A percentile compares a stretch with the other conserved stretches of the same genome.
Evolutionary conservation across 2,888 invertebrate genomes (phyloP).

Genomic region (Blera fallax): DNA sequence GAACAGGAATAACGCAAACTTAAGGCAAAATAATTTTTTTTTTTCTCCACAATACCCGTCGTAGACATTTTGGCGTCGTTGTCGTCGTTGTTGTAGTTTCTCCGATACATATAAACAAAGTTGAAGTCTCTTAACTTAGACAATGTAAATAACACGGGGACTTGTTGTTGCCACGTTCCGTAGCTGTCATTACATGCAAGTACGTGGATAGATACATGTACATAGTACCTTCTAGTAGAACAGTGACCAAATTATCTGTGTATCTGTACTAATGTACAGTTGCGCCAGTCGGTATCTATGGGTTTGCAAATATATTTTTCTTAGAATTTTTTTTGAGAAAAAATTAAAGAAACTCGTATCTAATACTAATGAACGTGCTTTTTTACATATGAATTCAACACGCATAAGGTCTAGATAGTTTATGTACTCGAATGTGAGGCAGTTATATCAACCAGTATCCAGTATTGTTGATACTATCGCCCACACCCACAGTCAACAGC

Average conservation of each 20-base stretch:
- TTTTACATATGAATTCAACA: no score
- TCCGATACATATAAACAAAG: conserved; percentile 49
- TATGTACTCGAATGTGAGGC: no score
- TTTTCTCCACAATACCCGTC: conserved; percentile 56
- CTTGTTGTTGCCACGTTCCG: conserved; percentile 64
- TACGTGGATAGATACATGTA: conserved; percentile 50
- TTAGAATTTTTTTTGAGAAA: no score
- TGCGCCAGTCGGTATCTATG: background rate
- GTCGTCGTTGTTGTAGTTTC: conserved; percentile 39
- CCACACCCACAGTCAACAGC: no score
- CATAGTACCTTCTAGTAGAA: conserved; percentile 25
- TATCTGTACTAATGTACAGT: conserved; percentile 17
- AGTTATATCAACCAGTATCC: no score
- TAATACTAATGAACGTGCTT: no score
- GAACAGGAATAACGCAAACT: conserved; percentile 35
- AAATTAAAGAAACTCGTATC: no score
- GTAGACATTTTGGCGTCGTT: conserved; percentile 71
- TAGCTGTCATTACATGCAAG: conserved; percentile 39
- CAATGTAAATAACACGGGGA: conserved; percentile 69
- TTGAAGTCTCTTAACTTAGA: conserved; percentile 52
- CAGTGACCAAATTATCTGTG: conserved; percentile 8
- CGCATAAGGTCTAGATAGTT: no score
- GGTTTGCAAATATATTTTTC: no score
- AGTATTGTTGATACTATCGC: no score
- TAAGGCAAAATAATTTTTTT: conserved; percentile 32